A percentile compares a stretch with the other conserved stretches of the same genome.
Conservation (phyloP, 2,888 invertebrate genomes). For the Acrobasis suavella region DNA sequence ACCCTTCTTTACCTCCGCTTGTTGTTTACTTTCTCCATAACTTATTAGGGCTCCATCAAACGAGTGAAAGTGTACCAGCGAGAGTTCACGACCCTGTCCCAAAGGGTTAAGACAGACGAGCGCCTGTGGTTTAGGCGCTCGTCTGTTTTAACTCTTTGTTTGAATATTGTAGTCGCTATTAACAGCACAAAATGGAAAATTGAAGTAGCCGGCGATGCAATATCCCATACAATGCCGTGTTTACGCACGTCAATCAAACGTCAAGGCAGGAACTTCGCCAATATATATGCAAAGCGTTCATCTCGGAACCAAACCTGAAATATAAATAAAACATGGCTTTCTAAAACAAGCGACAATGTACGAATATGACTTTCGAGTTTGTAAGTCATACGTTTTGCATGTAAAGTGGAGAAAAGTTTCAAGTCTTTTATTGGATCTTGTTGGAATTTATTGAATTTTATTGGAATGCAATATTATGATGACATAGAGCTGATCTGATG, state of each 20-base stretch:
- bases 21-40: too few relatives aligned
- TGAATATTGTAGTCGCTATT: not conserved
- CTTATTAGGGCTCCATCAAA: too few relatives aligned
- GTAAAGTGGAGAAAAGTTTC: not conserved
- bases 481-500: too few relatives aligned
- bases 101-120: too few relatives aligned
- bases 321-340: constrained; percentile 32
- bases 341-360: constrained; percentile 21
- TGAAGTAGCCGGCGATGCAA: constrained; percentile 23
- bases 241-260: constrained; percentile 39
- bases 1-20: too few relatives aligned
- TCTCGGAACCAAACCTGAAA: constrained; percentile 30
- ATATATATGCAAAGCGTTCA: constrained; percentile 43
- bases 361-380: not conserved
- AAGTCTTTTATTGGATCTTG: too few relatives aligned
- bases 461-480: too few relatives aligned
- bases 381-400: not conserved
- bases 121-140: too few relatives aligned
- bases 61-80: too few relatives aligned
- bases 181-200: constrained; percentile 18
- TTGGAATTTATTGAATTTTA: too few relatives aligned
- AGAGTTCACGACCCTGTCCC: too few relatives aligned
- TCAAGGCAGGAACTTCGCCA: constrained; percentile 37
- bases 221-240: constrained; percentile 31
- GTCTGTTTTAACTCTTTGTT: too few relatives aligned